Evolutionary conservation across 2,797 vertebrate genomes (phyloP), one percentile per base, ranked within the genome.

Genomic region (Anas acuta): DNA sequence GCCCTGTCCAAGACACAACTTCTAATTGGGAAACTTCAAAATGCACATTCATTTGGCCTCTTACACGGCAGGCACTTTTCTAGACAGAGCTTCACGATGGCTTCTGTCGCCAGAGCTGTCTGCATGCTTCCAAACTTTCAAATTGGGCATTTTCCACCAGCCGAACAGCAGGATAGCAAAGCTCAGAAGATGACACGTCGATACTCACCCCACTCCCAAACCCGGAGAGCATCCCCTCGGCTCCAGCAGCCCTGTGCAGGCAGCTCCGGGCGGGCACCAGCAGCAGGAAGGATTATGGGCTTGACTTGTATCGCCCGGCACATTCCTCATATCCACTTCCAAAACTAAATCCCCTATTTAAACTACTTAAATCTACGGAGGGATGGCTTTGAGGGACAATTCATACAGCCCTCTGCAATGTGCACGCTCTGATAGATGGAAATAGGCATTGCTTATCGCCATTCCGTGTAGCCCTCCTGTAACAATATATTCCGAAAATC

Each of bases 361-460:
- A 57, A 64, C 6, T 5, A 13, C 20, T 22, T 4, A 23, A 16
- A 33, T 2, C 7, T 10, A 21, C 45, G 25, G 53, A 61, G 58
- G n/a, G 20, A 30, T 13, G 53, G n/a, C 58, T 11, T 3, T 28
- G 57, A 18, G 9, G 19, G 39, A 64, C 41, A 2, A 11, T 19
- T 25, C 15, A 14, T 62, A 22, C 0, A 17, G 67, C 18, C 2
- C 8, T 37, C 47, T 47, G 47, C 39, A 41, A 18, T 0, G 5
- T 2, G 23, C 3, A 26, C 1, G 0, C n/a, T 13, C n/a, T 2
- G 2, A 39, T 1, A 62, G 25, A 35, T 3, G 32, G 53, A 20
- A 60, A 43, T 1, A 17, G 60, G 13, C 3, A 6, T n/a, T n/a
- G 23, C 45, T 33, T 33, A 20, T 15, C 58, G 7, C 15, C 33